phyloP scores from a whole-genome alignment of 1,140 invertebrate species.

The Drosophila bocki region DNA sequence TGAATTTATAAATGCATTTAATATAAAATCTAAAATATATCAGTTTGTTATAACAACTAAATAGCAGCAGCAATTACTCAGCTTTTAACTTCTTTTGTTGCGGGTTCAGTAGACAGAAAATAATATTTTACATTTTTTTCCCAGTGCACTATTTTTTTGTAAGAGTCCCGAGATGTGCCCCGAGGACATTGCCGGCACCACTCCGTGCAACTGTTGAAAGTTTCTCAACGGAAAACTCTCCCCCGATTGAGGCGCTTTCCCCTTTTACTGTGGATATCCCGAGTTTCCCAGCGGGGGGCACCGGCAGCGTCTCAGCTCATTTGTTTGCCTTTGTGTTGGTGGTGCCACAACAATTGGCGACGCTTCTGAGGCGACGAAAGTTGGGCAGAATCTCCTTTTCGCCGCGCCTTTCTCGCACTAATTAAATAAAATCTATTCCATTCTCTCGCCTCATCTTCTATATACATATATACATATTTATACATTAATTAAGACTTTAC shows the following conservation, averaged over 20 bases:
- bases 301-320: conserved; percentile 50
- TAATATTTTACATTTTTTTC: not conserved
- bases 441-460: conserved; percentile 47
- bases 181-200: conserved; percentile 36
- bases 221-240: conserved; percentile 40
- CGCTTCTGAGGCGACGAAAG: conserved; percentile 64
- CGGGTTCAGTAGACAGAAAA: not conserved
- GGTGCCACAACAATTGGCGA: conserved; percentile 76
- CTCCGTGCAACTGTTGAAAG: conserved; percentile 51
- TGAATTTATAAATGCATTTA: not conserved
- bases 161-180: conserved; percentile 21
- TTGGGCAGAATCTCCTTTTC: conserved; percentile 31
- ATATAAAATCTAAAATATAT: not conserved
- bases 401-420: conserved; percentile 42
- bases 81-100: not conserved
- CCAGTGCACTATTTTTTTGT: conserved; percentile 19
- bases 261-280: conserved; percentile 2
- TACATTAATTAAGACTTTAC: conserved; percentile 82
- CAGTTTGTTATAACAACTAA: not conserved
- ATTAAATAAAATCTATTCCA: conserved; percentile 82
- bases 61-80: too few species aligned
- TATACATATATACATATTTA: conserved; percentile 72
- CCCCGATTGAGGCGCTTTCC: conserved; percentile 32
- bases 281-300: conserved; percentile 33
- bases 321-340: conserved; percentile 79